A percentile compares a stretch with the other conserved stretches of the same genome.
These are phyloP conservation scores for Erythrocercus mccallii DNA, from an alignment of 2,113 vertebrate species.

Conservation along the genomic window DNA sequence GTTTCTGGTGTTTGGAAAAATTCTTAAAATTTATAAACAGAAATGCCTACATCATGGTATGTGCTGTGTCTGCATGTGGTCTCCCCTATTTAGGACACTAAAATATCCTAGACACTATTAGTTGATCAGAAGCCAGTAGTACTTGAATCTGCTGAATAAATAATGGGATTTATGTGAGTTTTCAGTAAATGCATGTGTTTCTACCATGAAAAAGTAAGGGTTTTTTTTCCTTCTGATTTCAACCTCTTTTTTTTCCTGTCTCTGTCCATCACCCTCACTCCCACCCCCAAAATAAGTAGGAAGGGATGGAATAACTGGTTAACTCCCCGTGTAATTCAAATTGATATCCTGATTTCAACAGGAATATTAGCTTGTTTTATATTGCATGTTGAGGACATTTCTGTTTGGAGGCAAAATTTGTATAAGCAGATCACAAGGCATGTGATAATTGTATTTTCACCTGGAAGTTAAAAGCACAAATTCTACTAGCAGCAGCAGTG, in stretches of 20 bases:
- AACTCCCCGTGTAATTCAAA: not conserved
- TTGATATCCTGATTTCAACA: not conserved
- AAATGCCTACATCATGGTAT: constrained; percentile 98
- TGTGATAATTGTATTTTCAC: not conserved
- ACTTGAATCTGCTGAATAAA: not conserved
- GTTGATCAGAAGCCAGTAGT: not conserved
- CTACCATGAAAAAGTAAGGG: not conserved
- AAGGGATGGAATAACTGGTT: not conserved
- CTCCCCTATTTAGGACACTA: not conserved
- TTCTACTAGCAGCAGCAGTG: not conserved
- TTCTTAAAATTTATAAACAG: constrained; percentile 94
- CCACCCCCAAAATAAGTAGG: not conserved
- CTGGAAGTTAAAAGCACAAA: not conserved
- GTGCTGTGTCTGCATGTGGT: constrained; percentile 12
- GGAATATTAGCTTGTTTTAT: not conserved
- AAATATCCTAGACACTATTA: not conserved
- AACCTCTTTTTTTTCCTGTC: not conserved
- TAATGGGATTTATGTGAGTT: not conserved
- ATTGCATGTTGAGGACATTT: not conserved
- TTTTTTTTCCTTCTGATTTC: not conserved
- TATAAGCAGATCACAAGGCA: not conserved
- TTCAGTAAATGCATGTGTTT: not conserved
- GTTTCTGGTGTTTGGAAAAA: constrained; percentile 97
- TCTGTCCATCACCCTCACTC: not conserved
- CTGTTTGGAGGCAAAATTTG: not conserved